Conservation (phyloP, 2,888 invertebrate genomes). For the Piscicola geometra region DNA sequence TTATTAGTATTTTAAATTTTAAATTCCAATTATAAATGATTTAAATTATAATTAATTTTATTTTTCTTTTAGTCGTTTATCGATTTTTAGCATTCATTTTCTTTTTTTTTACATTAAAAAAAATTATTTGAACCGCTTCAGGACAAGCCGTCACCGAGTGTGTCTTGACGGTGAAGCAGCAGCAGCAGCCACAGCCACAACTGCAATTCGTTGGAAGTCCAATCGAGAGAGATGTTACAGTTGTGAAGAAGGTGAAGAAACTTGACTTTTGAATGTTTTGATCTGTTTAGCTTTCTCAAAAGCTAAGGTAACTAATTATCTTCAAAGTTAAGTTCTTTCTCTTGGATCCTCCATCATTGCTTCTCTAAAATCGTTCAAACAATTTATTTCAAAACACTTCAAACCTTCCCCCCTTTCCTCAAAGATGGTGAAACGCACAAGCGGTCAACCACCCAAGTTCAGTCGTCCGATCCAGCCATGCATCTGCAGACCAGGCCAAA, state of each 20-base stretch:
- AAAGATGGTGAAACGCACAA: slow-evolving; percentile 42
- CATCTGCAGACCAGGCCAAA: slow-evolving; percentile 62
- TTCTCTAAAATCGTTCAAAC: not conserved
- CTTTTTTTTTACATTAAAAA: too few species aligned
- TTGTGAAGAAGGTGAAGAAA: slow-evolving; percentile 42
- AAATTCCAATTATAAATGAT: too few species aligned
- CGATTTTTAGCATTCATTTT: too few species aligned
- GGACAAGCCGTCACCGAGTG: slow-evolving; percentile 77
- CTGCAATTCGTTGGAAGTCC: slow-evolving; percentile 31
- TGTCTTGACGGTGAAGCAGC: slow-evolving; percentile 40
- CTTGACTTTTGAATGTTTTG: too few species aligned
- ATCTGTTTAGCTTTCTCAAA: too few species aligned
- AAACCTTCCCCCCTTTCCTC: not conserved
- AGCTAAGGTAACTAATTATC: not conserved
- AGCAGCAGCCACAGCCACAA: slow-evolving; percentile 25
- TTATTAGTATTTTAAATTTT: too few species aligned
- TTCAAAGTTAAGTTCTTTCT: not conserved
- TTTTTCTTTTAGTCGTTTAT: too few species aligned
- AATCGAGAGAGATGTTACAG: slow-evolving; percentile 37
- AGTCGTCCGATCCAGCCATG: slow-evolving; percentile 45
- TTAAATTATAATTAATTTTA: too few species aligned
- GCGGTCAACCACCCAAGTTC: slow-evolving; percentile 44
- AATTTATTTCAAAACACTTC: not conserved
- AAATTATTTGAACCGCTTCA: too few species aligned
- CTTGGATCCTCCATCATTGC: not conserved